Evolutionary conservation across 2,113 vertebrate genomes (phyloP), one percentile per base, ranked within the genome.

Genomic region (Chascanopsetta lugubris): DNA sequence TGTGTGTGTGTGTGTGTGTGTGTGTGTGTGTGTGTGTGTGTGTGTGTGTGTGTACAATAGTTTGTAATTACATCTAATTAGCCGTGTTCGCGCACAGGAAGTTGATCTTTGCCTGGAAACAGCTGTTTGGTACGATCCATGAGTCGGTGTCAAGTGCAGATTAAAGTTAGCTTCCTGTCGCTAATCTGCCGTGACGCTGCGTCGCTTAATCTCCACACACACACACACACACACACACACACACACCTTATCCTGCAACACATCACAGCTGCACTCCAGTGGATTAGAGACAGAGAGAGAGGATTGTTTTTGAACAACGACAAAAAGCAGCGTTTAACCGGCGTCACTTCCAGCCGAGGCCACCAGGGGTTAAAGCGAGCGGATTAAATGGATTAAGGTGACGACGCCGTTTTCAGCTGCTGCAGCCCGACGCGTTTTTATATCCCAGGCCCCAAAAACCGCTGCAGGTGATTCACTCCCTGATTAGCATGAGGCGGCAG

Each of bases 51-150:
- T 36, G 34, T 36, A 61, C 61, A 59, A n/a, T 48, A 15, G 51
- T 58, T 68, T 77, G 69, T 84, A 80, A 87, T 86, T 76, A 58
- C 32, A 1, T 51, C 56, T 56, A 66, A 84, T 84, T 86, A 85
- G 50, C 4, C 57, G 79, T 55, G 67, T 75, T 29, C 58, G 58
- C 34, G 29, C 51, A 75, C 21, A 55, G 75, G 65, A 82, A 68
- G 72, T 51, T 73, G 82, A 80, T 86, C 80, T 85, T 50, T 68
- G 66, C 61, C 73, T 74, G 27, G 50, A 69, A 82, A 71, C 85
- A 87, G 85, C 81, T 86, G 83, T 68, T 70, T 84, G 79, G 74
- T 77, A 22, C 69, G 73, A 85, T 48, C 60, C 59, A 73, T 1
- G 24, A 72, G 63, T 51, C 59, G 30, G 38, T 69, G 77, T 87